These are phyloP conservation scores for Orchesella flavescens DNA, from an alignment of 2,888 invertebrate species.

Conservation along the genomic window DNA sequence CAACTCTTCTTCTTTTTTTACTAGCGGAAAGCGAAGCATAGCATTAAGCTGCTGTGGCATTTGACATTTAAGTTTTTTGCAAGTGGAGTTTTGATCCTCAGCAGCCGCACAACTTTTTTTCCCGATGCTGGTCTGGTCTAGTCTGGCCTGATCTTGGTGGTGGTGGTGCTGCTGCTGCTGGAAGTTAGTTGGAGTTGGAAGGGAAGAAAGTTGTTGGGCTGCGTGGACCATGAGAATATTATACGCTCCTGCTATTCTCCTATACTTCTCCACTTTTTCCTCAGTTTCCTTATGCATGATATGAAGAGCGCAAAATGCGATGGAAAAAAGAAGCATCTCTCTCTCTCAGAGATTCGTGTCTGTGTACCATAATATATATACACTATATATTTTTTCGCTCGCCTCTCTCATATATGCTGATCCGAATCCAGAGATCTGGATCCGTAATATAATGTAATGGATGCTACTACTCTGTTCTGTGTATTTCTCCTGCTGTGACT, in stretches of 20 bases:
- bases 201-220: background rate
- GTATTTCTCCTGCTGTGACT: no score
- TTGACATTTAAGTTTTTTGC: slow-evolving; percentile 55
- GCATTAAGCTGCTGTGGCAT: slow-evolving; percentile 45
- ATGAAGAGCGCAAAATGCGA: background rate
- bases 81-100: slow-evolving; percentile 35
- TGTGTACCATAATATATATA: no score
- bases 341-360: background rate
- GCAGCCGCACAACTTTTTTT: background rate
- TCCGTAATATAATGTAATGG: background rate
- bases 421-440: background rate
- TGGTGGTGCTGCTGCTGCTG: background rate
- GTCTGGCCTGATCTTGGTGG: background rate
- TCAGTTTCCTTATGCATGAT: background rate
- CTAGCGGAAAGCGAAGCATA: background rate
- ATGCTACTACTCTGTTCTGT: background rate
- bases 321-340: background rate
- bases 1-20: background rate
- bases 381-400: no score
- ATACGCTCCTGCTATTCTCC: background rate
- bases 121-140: slow-evolving; percentile 2
- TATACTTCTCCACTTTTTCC: background rate
- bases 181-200: background rate
- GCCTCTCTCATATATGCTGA: no score
- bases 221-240: background rate